Evolutionary conservation across 2,888 invertebrate species (phyloP).

Genomic region (Tenthredo distinguenda): DNA sequence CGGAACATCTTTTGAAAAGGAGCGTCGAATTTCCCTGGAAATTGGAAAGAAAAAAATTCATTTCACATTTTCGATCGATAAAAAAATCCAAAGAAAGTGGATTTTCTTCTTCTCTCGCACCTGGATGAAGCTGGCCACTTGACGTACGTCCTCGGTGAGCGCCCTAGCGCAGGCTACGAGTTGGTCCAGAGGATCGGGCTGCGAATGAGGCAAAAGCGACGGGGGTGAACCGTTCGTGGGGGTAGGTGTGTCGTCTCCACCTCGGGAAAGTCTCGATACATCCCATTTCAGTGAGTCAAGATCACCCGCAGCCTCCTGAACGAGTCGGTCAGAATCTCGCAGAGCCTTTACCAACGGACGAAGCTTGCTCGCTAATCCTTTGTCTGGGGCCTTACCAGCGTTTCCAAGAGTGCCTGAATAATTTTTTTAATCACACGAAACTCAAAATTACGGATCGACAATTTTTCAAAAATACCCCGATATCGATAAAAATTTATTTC

Average conservation of each 20-base stretch:
- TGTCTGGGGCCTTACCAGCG: slow-evolving; percentile 90
- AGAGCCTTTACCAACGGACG: slow-evolving; percentile 89
- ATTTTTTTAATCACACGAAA: background rate
- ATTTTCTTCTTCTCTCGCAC: slow-evolving; percentile 59
- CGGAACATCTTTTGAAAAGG: slow-evolving; percentile 85
- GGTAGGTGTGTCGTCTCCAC: slow-evolving; percentile 74
- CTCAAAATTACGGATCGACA: background rate
- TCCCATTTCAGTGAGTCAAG: slow-evolving; percentile 91
- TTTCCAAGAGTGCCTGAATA: slow-evolving; percentile 86
- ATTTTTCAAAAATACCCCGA: background rate
- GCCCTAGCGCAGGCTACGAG: slow-evolving; percentile 92
- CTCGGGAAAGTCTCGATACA: slow-evolving; percentile 82
- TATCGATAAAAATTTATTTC: background rate
- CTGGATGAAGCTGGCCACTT: slow-evolving; percentile 93
- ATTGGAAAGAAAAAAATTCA: slow-evolving; percentile 62
- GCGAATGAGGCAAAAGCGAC: slow-evolving; percentile 65
- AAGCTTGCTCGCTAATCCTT: slow-evolving; percentile 87
- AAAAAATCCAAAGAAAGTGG: background rate
- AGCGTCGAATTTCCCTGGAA: slow-evolving; percentile 87
- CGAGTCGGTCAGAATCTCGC: slow-evolving; percentile 88
- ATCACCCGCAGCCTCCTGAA: slow-evolving; percentile 88
- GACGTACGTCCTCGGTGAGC: slow-evolving; percentile 93
- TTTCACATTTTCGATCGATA: slow-evolving; percentile 59
- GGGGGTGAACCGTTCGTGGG: slow-evolving; percentile 80
- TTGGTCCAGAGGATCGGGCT: slow-evolving; percentile 92